A percentile compares a stretch with the other conserved stretches of the same genome.
phyloP scores from a whole-genome alignment of 1,140 invertebrate genomes.

The Ruditapes philippinarum region DNA sequence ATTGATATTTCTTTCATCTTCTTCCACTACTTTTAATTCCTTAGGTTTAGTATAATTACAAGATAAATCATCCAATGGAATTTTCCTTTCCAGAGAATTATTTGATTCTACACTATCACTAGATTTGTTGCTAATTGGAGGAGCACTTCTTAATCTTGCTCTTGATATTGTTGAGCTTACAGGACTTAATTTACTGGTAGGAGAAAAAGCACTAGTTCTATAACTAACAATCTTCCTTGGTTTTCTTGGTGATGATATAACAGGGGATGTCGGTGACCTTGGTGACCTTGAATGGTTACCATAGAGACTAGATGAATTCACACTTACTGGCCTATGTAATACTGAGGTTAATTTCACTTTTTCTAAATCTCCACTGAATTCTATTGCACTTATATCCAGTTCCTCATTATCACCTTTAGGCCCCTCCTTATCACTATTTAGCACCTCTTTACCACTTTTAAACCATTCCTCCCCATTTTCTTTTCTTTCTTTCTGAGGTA shows the following conservation, averaged over 20 bases:
- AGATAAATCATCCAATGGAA: background rate
- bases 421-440: too few species aligned
- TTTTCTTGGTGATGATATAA: constrained; percentile 30
- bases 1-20: background rate
- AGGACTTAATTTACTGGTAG: constrained; percentile 45
- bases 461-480: too few species aligned
- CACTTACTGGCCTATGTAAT: constrained; percentile 48
- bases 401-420: background rate
- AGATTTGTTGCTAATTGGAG: background rate
- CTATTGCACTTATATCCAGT: constrained; percentile 41
- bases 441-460: too few species aligned
- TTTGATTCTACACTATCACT: background rate
- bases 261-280: background rate
- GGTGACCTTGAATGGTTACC: constrained; percentile 8
- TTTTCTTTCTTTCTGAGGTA: constrained; percentile 2
- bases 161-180: constrained; percentile 56
- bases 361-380: constrained; percentile 37
- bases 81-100: background rate
- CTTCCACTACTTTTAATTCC: background rate
- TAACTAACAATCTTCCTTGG: constrained; percentile 63
- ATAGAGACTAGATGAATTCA: background rate
- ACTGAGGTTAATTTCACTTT: constrained; percentile 30
- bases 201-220: constrained; percentile 53
- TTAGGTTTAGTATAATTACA: background rate
- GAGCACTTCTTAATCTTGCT: constrained; percentile 45